Evolutionary conservation across 2,888 invertebrate species (phyloP), one percentile per base, ranked within the genome.

Genomic region (Ethmia dodecea): DNA sequence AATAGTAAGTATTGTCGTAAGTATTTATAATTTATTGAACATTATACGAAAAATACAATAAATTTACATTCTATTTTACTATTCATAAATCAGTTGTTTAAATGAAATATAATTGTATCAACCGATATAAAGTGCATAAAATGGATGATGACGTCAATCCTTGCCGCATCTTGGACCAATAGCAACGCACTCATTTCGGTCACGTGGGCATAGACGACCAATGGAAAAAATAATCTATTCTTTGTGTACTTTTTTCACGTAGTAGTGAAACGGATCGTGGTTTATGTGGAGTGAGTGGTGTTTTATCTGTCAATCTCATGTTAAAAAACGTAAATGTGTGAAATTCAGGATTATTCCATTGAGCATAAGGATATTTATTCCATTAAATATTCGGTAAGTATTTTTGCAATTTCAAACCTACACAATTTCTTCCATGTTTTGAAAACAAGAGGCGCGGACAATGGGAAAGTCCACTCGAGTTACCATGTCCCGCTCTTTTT

Each of bases 301-400:
- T 80, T 73, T 73, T 78, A 78, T 79, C 75, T 84, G 80, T 77
- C 80, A 81, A 77, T 80, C 67, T 77, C 64, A 80, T 81, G 80
- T 75, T 80, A 80, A 75, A 28, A 74, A 72, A 68, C 81, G 76
- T 86, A 87, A 80, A 91, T 90, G 90, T 90, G 89, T 84, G 89
- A 92, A 88, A 88, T 91, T 81, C 88, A 89, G 88, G 91, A 90
- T 88, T 91, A 88, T 87, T 88, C 89, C 57, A 75, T 87, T 69
- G 88, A 90, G 88, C 91, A 89, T 83, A 88, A 88, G 84, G 88
- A 90, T 87, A 89, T 89, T 77, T 88, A 88, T 76, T 68, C 80
- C 55, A 87, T 87, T 86, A 90, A 89, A 87, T 89, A 89, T 88
- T 88, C 89, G 88, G 92, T 92, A 84, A 91, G 92, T 90, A 37